A percentile compares a stretch with the other conserved stretches of the same genome.
Conservation (phyloP, 2,113 vertebrate genomes). For the Excalfactoria chinensis region DNA sequence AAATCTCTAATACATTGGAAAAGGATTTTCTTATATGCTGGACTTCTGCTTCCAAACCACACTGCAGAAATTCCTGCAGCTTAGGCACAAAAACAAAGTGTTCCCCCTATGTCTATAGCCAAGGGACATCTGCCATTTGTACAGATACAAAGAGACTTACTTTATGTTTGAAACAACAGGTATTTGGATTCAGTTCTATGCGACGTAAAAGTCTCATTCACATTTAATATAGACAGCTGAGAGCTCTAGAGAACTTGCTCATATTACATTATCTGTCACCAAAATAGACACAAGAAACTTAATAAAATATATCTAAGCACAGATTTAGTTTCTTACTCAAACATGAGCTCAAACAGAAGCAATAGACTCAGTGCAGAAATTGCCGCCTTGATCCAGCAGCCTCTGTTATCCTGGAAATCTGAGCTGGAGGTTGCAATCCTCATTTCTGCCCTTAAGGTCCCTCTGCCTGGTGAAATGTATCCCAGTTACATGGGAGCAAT, state of each 20-base stretch:
- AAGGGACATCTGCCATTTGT: neutral
- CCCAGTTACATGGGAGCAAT: neutral
- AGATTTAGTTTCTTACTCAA: neutral
- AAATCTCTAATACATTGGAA: constrained; percentile 27
- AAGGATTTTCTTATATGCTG: neutral
- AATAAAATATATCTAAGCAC: neutral
- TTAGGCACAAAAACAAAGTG: neutral
- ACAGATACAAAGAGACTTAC: neutral
- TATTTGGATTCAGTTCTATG: neutral
- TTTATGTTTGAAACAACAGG: constrained; percentile 1
- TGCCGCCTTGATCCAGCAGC: neutral
- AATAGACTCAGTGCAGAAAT: neutral
- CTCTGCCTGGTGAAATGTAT: constrained; percentile 22
- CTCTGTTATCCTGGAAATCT: constrained; percentile 28
- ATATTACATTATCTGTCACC: constrained; percentile 8
- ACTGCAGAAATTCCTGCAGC: neutral
- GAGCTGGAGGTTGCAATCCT: neutral
- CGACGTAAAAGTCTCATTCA: neutral
- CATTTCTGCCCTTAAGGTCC: constrained; percentile 7
- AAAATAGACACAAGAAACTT: constrained; percentile 14
- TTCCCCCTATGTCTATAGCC: neutral
- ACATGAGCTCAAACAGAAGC: neutral
- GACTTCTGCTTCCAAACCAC: constrained; percentile 4
- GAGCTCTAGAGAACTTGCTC: neutral
- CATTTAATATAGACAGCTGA: neutral